A percentile compares a stretch with the other conserved stretches of the same genome.
Conservation (phyloP, 1,140 invertebrate species). For the Drosophila suzukii region DNA sequence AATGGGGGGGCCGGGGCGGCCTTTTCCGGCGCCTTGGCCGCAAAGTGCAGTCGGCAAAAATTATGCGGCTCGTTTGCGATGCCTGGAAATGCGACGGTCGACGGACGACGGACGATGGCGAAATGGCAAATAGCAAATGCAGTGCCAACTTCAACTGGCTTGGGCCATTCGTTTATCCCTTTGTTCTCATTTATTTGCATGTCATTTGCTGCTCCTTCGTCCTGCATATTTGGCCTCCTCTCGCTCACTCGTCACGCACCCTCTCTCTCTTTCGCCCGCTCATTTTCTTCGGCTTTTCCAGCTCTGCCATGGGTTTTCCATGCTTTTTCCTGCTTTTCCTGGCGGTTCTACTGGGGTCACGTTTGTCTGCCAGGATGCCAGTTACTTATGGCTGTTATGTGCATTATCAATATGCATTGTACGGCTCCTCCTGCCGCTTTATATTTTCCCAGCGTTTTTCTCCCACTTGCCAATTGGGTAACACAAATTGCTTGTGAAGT, state of each 20-base stretch:
- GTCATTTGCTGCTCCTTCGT: conserved; percentile 76
- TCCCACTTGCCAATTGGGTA: conserved; percentile 28
- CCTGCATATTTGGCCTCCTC: conserved; percentile 11
- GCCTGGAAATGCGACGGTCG: conserved; percentile 47
- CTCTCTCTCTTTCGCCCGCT: not conserved
- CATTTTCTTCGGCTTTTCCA: conserved; percentile 34
- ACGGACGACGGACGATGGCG: conserved; percentile 6
- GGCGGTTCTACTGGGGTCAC: conserved; percentile 55
- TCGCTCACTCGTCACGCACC: not conserved
- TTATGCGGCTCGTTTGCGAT: conserved; percentile 78
- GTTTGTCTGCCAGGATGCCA: conserved; percentile 76
- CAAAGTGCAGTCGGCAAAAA: conserved; percentile 80
- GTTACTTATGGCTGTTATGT: conserved; percentile 79
- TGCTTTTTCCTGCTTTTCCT: conserved; percentile 5
- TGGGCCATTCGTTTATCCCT: conserved; percentile 75
- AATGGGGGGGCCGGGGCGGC: not conserved
- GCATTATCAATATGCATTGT: conserved; percentile 82
- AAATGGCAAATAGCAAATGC: conserved; percentile 56
- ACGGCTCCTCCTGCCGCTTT: conserved; percentile 47
- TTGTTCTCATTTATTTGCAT: conserved; percentile 83
- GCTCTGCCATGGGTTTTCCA: not conserved
- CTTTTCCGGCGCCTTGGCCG: conserved; percentile 68
- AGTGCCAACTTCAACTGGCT: conserved; percentile 54
- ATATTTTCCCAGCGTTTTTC: conserved; percentile 62
- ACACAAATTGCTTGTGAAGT: conserved; percentile 33